A percentile compares a stretch with the other conserved stretches of the same genome.
Evolutionary conservation across 1,140 invertebrate genomes (phyloP).

Genomic region (Drosophila bocki): DNA sequence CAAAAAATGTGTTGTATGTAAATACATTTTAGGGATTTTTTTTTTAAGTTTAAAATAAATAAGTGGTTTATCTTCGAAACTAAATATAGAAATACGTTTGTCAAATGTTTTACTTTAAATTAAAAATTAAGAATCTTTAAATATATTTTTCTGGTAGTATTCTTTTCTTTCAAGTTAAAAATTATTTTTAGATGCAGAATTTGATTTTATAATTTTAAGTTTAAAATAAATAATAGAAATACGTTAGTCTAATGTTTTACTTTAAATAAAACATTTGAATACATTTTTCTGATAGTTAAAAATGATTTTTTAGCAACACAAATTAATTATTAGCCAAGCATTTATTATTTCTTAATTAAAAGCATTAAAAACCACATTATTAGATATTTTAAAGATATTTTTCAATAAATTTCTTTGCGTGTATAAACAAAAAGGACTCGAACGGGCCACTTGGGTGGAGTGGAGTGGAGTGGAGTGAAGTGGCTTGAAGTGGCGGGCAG

Average conservation of each 20-base stretch:
- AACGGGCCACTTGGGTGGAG: slow-evolving; percentile 32
- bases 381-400: neutral
- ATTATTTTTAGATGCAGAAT: neutral
- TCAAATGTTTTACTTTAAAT: no score
- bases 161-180: neutral
- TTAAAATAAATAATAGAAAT: no score
- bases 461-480: slow-evolving; percentile 4
- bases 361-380: no score
- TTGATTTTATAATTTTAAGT: neutral
- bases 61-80: neutral
- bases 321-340: neutral
- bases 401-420: neutral
- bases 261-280: neutral
- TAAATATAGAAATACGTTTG: no score
- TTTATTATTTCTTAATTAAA: neutral
- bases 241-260: neutral
- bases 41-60: no score
- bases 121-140: no score
- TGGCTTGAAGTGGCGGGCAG: slow-evolving; percentile 9
- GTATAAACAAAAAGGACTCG: slow-evolving; percentile 3
- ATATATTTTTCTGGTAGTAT: neutral
- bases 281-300: neutral
- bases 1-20: no score
- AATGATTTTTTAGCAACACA: neutral
- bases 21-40: no score